Base-by-base conservation (phyloP, 2,113 vertebrate genomes). In the Puntigrus tetrazona region DNA sequence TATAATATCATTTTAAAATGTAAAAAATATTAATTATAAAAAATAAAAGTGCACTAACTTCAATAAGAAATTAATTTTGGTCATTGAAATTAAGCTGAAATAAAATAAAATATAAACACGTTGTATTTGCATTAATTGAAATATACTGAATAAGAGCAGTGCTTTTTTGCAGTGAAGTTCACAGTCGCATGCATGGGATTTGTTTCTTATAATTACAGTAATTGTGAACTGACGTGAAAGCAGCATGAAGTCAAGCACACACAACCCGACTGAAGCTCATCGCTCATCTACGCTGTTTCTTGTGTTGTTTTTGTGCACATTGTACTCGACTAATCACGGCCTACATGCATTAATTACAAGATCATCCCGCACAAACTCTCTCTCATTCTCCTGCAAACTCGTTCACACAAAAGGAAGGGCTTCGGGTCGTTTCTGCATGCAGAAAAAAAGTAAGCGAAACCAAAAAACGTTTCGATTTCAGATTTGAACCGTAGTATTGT, bases 251-350 rank as follows among this genome's bases (percentile, higher is more conserved):
- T 45, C 69, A 73, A 73, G 5, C 38, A 43, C 38, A 43, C 38
- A 73, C 70, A 27, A 43, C 38, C 38, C 13, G 70, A 73, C 70
- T 73, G 70, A 73, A 73, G 70, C 70, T 45, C 38, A 73, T 16
- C n/a, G 13, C n/a, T 13, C 31, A 38, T 69, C 43, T 72, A 72
- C 38, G 43, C 36, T 13, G 22, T 43, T 72, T 72, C 22, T 70
- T 38, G 67, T 36, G 31, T 63, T 29, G 61, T 38, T 69, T 69
- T 38, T 11, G 34, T 69, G 65, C 52, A 5, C 69, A 25, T 22
- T 72, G 25, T 7, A 27, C 13, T 25, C 69, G 6, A 38, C 22
- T 13, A 11, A 25, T 43, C 67, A 72, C 36, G 38, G 31, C n/a
- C 67, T 22, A 36, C 34, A 69, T 10, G 65, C 9, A 20, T 70